Evolutionary conservation across 2,113 vertebrate species (phyloP).

Genomic region (Heterotis niloticus): DNA sequence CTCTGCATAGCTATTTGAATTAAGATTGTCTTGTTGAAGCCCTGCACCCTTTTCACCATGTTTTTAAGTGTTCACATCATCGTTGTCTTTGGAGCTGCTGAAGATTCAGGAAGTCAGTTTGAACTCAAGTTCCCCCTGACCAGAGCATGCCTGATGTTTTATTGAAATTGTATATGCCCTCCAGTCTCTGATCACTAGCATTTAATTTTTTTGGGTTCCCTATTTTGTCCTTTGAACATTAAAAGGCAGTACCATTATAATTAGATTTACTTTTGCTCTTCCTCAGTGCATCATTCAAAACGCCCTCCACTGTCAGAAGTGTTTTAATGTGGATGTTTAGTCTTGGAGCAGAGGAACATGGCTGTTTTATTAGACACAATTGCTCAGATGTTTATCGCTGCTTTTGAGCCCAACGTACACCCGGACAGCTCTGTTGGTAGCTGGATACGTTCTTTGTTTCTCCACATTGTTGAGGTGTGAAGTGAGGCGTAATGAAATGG

Average conservation of each 20-base stretch:
- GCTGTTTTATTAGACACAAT: neutral
- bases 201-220: neutral
- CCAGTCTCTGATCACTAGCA: too few relatives aligned
- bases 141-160: too few relatives aligned
- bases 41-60: too few relatives aligned
- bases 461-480: constrained; percentile 1
- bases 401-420: neutral
- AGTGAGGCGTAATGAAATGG: neutral
- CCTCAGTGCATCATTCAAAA: neutral
- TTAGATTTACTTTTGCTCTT: neutral
- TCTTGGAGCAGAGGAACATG: constrained; percentile 10
- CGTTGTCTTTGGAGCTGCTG: too few relatives aligned
- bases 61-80: too few relatives aligned
- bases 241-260: neutral
- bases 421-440: neutral
- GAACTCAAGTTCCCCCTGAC: too few relatives aligned
- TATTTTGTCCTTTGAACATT: neutral
- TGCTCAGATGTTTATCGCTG: constrained; percentile 2
- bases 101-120: too few relatives aligned
- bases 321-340: constrained; percentile 17
- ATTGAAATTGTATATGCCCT: too few relatives aligned
- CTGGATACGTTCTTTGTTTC: neutral
- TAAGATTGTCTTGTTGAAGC: too few relatives aligned
- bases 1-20: too few relatives aligned
- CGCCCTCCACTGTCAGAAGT: neutral